Evolutionary conservation across 2,888 invertebrate species (phyloP).

Genomic region (Microchrysa polita): DNA sequence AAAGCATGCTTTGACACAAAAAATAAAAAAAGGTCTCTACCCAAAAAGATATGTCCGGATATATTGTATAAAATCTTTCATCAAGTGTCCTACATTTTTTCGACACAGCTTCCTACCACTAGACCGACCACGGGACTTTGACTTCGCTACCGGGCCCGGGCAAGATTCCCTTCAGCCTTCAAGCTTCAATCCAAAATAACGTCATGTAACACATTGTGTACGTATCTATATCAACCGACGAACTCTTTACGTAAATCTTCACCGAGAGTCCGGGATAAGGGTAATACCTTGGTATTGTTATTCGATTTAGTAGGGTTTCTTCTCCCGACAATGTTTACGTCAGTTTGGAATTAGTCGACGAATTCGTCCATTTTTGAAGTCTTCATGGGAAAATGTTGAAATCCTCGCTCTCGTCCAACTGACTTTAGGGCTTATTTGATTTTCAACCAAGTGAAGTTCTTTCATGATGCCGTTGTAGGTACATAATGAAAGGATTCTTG

Average conservation of each 20-base stretch:
- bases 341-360: slow-evolving; percentile 22
- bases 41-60: slow-evolving; percentile 23
- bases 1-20: slow-evolving; percentile 23
- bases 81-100: slow-evolving; percentile 33
- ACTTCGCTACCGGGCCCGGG: neutral
- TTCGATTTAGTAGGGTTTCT: slow-evolving; percentile 39
- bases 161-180: neutral
- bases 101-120: slow-evolving; percentile 1
- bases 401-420: slow-evolving; percentile 6
- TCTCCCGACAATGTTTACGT: neutral
- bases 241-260: neutral
- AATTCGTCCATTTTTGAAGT: neutral
- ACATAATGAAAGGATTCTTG: neutral
- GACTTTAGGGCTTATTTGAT: neutral
- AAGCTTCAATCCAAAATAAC: too few species aligned
- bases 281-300: slow-evolving; percentile 35
- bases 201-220: neutral
- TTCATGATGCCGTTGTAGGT: slow-evolving; percentile 3
- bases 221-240: neutral
- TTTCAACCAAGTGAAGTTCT: slow-evolving; percentile 24
- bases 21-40: neutral
- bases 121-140: neutral
- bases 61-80: slow-evolving; percentile 19
- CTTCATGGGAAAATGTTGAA: slow-evolving; percentile 8
- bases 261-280: neutral